phyloP scores from a whole-genome alignment of 30 jellyfish, hydroid and myxozoan species.

The Aurelia coerulea region DNA sequence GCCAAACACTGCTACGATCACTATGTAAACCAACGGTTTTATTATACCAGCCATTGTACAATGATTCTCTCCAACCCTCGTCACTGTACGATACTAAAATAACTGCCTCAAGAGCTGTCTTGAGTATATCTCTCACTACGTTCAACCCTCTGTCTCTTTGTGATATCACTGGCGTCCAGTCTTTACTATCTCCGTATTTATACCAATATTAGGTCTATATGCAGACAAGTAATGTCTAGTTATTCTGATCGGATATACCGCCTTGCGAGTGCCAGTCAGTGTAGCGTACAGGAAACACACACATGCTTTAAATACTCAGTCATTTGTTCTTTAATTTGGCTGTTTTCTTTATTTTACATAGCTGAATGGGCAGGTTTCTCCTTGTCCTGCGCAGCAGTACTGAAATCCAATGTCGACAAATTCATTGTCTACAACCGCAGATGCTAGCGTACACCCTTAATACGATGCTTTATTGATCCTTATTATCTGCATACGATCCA shows the following conservation, averaged over 20 bases:
- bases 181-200: too few species aligned
- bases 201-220: too few species aligned
- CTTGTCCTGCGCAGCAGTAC: conserved; percentile 55
- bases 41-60: not conserved
- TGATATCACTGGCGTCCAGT: too few species aligned
- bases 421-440: conserved; percentile 35
- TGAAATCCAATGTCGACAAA: conserved; percentile 7
- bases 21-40: conserved; percentile 33
- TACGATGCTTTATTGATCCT: conserved; percentile 24
- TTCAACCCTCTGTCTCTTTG: too few species aligned
- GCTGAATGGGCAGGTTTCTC: conserved; percentile 20
- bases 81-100: too few species aligned
- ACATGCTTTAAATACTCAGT: conserved; percentile 11
- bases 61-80: too few species aligned
- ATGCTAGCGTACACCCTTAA: conserved; percentile 37
- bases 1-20: conserved; percentile 30
- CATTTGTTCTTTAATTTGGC: not conserved
- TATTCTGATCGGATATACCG: too few species aligned
- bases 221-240: too few species aligned
- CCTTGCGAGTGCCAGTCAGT: too few species aligned
- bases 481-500: conserved; percentile 16
- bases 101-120: too few species aligned
- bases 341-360: conserved; percentile 29
- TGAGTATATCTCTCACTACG: too few species aligned
- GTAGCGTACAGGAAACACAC: conserved; percentile 1